phyloP scores from a whole-genome alignment of 2,888 invertebrate genomes.

The Venustoraphidia nigricollis region DNA sequence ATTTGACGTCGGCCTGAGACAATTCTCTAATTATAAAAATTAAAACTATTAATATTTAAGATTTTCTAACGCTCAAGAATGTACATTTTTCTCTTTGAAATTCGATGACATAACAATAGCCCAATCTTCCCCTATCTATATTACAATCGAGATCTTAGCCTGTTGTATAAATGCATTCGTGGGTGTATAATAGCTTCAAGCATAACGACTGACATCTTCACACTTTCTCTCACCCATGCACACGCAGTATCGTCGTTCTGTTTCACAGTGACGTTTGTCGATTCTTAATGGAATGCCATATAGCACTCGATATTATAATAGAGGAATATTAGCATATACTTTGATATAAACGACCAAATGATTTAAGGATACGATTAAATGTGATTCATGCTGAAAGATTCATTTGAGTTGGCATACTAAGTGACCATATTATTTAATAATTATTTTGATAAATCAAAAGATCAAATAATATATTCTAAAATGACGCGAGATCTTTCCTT shows the following conservation, averaged over 20 bases:
- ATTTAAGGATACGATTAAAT: slow-evolving; percentile 1
- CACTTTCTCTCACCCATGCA: slow-evolving; percentile 12
- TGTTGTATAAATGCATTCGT: slow-evolving; percentile 16
- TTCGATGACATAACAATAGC: no score
- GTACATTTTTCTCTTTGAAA: no score
- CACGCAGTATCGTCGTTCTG: neutral
- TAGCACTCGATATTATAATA: slow-evolving; percentile 30
- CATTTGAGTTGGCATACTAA: slow-evolving; percentile 21
- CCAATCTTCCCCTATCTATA: no score
- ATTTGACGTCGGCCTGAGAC: no score
- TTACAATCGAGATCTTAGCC: no score
- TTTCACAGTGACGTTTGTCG: neutral
- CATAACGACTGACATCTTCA: slow-evolving; percentile 15
- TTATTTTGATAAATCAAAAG: slow-evolving; percentile 33
- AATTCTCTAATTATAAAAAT: no score
- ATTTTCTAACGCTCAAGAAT: no score
- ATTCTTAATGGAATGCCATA: slow-evolving; percentile 19
- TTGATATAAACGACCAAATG: slow-evolving; percentile 15
- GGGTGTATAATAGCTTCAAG: slow-evolving; percentile 30
- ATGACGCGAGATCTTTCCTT: slow-evolving; percentile 17
- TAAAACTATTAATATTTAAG: no score
- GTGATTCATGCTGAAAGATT: neutral
- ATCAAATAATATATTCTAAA: slow-evolving; percentile 28
- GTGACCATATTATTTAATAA: slow-evolving; percentile 30
- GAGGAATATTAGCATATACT: slow-evolving; percentile 29